phyloP scores from a whole-genome alignment of 2,797 vertebrate species.

The Cichlasoma orientale region DNA sequence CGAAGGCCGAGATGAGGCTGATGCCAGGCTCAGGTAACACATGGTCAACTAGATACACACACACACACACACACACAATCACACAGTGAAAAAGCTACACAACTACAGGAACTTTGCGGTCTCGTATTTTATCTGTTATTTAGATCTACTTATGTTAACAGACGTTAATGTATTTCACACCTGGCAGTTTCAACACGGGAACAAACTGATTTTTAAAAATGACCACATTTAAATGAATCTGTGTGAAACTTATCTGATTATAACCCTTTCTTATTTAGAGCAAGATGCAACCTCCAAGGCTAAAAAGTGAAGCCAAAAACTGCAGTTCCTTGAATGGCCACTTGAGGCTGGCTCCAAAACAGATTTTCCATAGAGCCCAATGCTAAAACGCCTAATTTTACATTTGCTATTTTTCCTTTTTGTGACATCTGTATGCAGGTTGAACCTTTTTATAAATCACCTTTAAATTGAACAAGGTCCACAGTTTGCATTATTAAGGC shows the following conservation, averaged over 20 bases:
- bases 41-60: conserved; percentile 86
- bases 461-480: background rate
- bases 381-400: background rate
- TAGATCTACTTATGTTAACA: background rate
- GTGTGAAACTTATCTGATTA: background rate
- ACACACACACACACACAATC: conserved; percentile 21
- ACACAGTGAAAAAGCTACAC: conserved; percentile 1
- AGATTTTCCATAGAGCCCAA: background rate
- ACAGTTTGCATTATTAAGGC: background rate
- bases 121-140: background rate
- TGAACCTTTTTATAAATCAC: background rate
- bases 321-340: background rate
- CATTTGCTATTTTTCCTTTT: background rate
- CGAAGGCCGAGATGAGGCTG: conserved; percentile 90
- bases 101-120: background rate
- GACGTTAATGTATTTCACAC: background rate
- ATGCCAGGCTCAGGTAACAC: conserved; percentile 91
- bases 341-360: background rate
- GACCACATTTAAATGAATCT: background rate
- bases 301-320: background rate
- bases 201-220: background rate
- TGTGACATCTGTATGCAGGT: background rate
- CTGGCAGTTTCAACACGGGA: background rate
- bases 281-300: background rate
- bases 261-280: background rate